Base-by-base conservation (phyloP, 2,113 vertebrate species). In the Nothoprocta perdicaria region DNA sequence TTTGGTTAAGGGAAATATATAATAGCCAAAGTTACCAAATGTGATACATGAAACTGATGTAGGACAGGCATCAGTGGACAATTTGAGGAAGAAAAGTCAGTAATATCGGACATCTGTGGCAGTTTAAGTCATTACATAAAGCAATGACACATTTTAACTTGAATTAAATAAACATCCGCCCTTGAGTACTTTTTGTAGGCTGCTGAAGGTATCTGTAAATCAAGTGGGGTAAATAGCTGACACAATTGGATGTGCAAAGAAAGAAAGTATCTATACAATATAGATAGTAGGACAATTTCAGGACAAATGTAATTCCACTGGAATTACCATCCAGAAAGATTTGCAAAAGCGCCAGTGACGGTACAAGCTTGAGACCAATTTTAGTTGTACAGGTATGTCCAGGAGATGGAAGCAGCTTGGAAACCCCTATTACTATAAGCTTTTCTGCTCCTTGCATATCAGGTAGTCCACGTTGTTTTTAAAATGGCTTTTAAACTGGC, bases 401-500 rank as follows among this genome's bases (percentile, higher is more conserved):
- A 14, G 12, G 33, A 63, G 15, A 27, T 91, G 62, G 4, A 21
- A 55, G 31, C 21, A 87, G 27, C 45, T 53, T 81, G 75, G 27
- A 50, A 73, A 93, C 23, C 35, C 60, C 53, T 53, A 4, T 21
- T 65, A 24, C 9, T 89, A 33, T 29, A 12, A 2, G 45, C 55
- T 11, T 55, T 84, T 73, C 57, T 71, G 21, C 73, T 88, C 60
- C 45, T 48, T 43, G 3, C 0, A 1, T 58, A 58, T 63, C 61
- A 52, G 7, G 38, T 27, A 80, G 57, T 13, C 33, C 63, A 2
- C 33, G 26, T 82, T n/a, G 41, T 33, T 66, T 93, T 82, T 66
- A 92, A 82, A 86, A 71, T 33, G 31, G 41, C 71, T 66, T 93
- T 82, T 66, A 92, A 82, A 86, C 67, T 31, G 31, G 41, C 71